A percentile compares a stretch with the other conserved stretches of the same genome.
Evolutionary conservation across 2,797 vertebrate genomes (phyloP).

Genomic region (Todus mexicanus): DNA sequence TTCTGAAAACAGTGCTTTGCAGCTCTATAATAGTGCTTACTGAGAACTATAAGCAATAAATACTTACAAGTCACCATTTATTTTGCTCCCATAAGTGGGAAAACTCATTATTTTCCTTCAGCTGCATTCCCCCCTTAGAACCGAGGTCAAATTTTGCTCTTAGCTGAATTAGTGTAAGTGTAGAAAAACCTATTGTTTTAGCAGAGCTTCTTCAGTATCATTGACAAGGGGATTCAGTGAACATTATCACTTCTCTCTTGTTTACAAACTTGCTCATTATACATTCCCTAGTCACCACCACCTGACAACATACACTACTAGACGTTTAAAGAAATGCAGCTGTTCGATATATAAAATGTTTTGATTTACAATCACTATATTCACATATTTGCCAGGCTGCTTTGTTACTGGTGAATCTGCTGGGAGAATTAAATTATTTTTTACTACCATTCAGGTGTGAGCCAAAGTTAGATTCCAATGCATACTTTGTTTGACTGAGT

Average conservation of each 20-base stretch:
- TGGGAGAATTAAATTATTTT: not conserved
- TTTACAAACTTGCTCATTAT: not conserved
- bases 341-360: slow-evolving; percentile 12
- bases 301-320: not conserved
- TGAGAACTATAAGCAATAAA: not conserved
- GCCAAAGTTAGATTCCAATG: not conserved
- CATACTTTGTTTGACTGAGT: not conserved
- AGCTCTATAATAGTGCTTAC: not conserved
- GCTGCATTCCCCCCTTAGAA: not conserved
- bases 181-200: not conserved
- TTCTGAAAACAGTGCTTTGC: not conserved
- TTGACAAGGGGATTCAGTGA: not conserved
- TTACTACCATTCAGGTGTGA: not conserved
- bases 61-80: not conserved
- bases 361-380: not conserved
- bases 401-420: slow-evolving; percentile 10
- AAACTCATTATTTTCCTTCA: not conserved
- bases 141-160: not conserved
- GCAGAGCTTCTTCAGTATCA: not conserved
- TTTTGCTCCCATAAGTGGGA: not conserved
- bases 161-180: not conserved
- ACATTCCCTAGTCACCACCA: not conserved
- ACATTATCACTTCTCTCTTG: not conserved
- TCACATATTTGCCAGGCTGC: not conserved
- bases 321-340: not conserved